Evolutionary conservation across 2,888 invertebrate species (phyloP).

Genomic region (Lithophane socia): DNA sequence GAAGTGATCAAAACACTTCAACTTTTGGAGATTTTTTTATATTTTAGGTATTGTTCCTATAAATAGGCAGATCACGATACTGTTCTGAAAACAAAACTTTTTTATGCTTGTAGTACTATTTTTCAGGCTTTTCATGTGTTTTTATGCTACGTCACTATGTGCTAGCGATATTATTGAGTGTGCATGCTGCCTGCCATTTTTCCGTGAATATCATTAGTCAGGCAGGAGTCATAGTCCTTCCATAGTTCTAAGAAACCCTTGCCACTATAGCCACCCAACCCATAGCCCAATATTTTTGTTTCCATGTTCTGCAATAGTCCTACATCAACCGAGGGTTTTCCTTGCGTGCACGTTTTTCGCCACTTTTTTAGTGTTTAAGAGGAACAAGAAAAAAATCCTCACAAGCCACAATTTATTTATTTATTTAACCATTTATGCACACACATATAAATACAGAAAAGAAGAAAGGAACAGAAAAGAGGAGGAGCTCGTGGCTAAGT

Average conservation of each 20-base stretch:
- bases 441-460: no score
- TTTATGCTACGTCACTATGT: background rate
- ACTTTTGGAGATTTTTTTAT: conserved; percentile 3
- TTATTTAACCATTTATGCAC: no score
- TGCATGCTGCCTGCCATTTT: background rate
- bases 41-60: background rate
- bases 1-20: conserved; percentile 31
- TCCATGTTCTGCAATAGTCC: background rate
- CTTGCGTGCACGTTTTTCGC: background rate
- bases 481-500: no score
- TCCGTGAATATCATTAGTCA: background rate
- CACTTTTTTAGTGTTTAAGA: background rate
- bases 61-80: no score
- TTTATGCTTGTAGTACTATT: no score
- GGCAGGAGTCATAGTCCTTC: background rate
- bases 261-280: background rate
- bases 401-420: no score
- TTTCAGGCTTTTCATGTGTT: no score
- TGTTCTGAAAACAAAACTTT: no score
- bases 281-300: background rate
- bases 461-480: no score
- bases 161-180: background rate
- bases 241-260: background rate
- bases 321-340: no score
- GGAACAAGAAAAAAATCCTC: no score